Conservation (phyloP, 1,140 invertebrate species). For the Cydia splendana region DNA sequence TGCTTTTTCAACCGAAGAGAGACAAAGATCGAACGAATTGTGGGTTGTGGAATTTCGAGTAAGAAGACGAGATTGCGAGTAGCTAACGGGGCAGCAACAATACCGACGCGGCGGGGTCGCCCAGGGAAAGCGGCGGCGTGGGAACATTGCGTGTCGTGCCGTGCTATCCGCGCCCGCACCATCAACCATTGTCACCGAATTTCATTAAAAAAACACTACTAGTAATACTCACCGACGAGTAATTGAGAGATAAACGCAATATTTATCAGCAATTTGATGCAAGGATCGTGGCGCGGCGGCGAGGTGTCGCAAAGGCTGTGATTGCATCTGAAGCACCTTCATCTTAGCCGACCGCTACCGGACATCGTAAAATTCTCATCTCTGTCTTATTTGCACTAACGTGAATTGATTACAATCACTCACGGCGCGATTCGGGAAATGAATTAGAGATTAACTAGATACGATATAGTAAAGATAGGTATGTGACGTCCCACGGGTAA, state of each 20-base stretch:
- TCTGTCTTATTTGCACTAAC: constrained; percentile 2
- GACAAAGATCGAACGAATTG: background rate
- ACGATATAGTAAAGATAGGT: too few relatives aligned
- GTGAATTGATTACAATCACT: constrained; percentile 28
- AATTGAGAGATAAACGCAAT: constrained; percentile 60
- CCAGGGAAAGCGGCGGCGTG: constrained; percentile 47
- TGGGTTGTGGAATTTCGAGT: background rate
- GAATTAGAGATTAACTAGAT: too few relatives aligned
- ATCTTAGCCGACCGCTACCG: constrained; percentile 58
- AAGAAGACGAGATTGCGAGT: constrained; percentile 27
- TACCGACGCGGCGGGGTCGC: constrained; percentile 43
- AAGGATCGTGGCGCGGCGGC: constrained; percentile 64
- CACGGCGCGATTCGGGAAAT: too few relatives aligned
- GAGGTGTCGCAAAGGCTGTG: constrained; percentile 62
- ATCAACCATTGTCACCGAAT: constrained; percentile 9
- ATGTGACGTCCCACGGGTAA: too few relatives aligned
- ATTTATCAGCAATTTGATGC: constrained; percentile 67
- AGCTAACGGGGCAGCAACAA: constrained; percentile 35
- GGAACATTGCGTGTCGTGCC: constrained; percentile 41
- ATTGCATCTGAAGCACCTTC: constrained; percentile 61
- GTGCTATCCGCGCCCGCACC: background rate
- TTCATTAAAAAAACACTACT: constrained; percentile 5
- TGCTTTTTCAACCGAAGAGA: background rate
- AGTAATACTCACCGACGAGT: constrained; percentile 56
- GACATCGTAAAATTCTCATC: constrained; percentile 27